Base-by-base conservation (phyloP, 2,888 invertebrate genomes). In the Zhuqinia jingwanae region DNA sequence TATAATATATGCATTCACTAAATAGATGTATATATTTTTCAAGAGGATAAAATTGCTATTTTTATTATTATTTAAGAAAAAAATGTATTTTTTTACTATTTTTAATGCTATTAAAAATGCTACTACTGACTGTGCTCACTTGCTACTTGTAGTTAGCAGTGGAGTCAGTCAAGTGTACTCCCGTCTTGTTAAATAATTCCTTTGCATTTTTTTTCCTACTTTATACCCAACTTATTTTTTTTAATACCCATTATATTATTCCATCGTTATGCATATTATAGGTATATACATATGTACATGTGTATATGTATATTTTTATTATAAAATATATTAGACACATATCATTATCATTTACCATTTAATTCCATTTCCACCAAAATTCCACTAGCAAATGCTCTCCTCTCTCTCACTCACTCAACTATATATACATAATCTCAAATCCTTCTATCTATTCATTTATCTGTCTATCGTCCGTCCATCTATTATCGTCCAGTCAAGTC, bases 101-200 rank as follows among this genome's bases (percentile, higher is more conserved):
- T 63, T 53, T 27, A 76, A 56, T 76, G 68, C 45, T 45, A 68
- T 68, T 30, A 76, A 76, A 76, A 36, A 56, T 30, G 20, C 58
- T 63, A 63, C n/a, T 53, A 17, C n/a, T 25, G 36, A 25, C 58
- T 58, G 2, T 15, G 11, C 25, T 25, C n/a, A 2, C n/a, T 13
- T 58, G 25, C 58, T 58, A 25, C 58, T 58, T 36, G 36, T 17
- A n/a, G 20, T 36, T 6, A 3, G 20, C 22, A 47, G 63, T 56
- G 77, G 42, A 77, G 22, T 77, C 56, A 77, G 45, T 76, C 58
- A 76, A 56, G 76, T 76, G 76, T 76, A 58, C 58, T 76, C 60
- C 45, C 42, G 22, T 27, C 5, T 27, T 11, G 36, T 36, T 36
- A 36, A 8, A 6, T 36, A 36, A 36, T 36, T 36, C 36, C 56